Percentiles rank a stretch among this genome's conserved stretches.
Conservation (phyloP, 1,140 invertebrate genomes). For the Glomeris maerens region DNA sequence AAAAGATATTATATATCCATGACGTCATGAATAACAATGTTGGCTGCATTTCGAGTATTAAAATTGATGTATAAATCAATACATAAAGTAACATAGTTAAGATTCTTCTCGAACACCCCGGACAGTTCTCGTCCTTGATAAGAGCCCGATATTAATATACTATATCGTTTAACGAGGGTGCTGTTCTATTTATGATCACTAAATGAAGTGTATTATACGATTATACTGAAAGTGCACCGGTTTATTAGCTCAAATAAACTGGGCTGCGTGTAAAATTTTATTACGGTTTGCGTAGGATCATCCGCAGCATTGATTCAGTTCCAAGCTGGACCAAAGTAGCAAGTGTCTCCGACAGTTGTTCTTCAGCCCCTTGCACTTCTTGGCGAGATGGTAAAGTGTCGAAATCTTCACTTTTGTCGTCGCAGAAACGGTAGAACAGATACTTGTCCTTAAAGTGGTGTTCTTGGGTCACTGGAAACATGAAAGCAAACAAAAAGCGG, state of each 20-base stretch:
- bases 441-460: constrained; percentile 73
- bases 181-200: neutral
- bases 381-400: constrained; percentile 31
- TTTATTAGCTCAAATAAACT: no score
- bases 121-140: no score
- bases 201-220: constrained; percentile 23
- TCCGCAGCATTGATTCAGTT: constrained; percentile 57
- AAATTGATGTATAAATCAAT: no score
- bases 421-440: constrained; percentile 62
- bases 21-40: no score
- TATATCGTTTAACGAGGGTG: no score
- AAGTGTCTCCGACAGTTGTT: constrained; percentile 50
- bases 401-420: constrained; percentile 56
- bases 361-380: constrained; percentile 45
- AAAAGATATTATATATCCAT: no score
- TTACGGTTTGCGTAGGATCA: constrained; percentile 68
- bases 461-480: constrained; percentile 50
- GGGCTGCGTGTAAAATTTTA: no score
- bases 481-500: constrained; percentile 9
- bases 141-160: no score
- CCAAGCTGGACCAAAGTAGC: constrained; percentile 49
- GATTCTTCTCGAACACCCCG: no score
- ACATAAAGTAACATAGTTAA: no score
- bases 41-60: no score
- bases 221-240: no score